Evolutionary conservation across 2,797 vertebrate genomes (phyloP), one percentile per base, ranked within the genome.

Genomic region (Enoplosus armatus): DNA sequence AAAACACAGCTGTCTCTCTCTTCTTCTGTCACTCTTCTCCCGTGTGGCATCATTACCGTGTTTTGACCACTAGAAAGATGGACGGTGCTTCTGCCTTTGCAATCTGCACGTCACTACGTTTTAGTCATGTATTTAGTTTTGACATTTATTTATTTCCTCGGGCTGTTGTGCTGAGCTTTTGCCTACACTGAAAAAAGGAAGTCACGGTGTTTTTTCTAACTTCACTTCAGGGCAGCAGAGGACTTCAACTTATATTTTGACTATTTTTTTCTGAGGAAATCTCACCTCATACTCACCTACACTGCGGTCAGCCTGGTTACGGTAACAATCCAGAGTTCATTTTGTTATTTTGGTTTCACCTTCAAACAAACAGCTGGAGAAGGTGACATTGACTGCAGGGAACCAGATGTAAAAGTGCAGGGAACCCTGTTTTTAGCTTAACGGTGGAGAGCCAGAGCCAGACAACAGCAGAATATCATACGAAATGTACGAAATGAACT

Each of bases 331-430:
- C 27, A 53, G 22, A n/a, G 11, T 26, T 53, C 1, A 27, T 61
- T 22, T 20, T 4, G 8, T 22, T 20, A 31, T 45, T 29, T 60
- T 62, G 16, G 20, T 48, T 68, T 77, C n/a, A 60, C 51, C 45
- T 45, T 68, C 77, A 59, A 68, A 51, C 24, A 26, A 33, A 39
- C 71, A 69, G 78, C 67, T 70, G 63, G 50, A 47, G 59, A 47
- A 55, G 55, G 79, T 70, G 75, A 82, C 72, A 53, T 3, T 73
- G 82, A 71, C 72, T 29, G 75, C 75, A 63, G 72, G 81, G 37
- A 27, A n/a, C 43, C 27, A 45, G 15, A 6, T 33, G 24, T n/a
- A 15, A 8, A 58, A 47, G 22, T 11, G 20, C 20, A 33, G 39
- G 51, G 5, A 33, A 4, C 12, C 47, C 7, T 26, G 6, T 53